Percentiles rank a stretch among this genome's conserved stretches.
These are phyloP conservation scores for Albula goreensis DNA, from an alignment of 2,113 vertebrate species.

Conservation along the genomic window DNA sequence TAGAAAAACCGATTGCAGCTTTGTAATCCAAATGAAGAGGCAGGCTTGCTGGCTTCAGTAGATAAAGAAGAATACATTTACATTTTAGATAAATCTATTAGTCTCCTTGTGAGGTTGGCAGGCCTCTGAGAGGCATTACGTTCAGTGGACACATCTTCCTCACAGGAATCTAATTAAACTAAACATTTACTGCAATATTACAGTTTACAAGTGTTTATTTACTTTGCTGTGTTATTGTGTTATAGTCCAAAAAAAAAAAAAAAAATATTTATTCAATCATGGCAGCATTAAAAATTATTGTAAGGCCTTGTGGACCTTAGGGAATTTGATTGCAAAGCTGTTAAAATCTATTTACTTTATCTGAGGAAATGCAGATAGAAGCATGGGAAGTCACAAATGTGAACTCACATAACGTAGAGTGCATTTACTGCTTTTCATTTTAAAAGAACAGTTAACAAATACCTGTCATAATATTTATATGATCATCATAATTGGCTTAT, in stretches of 20 bases:
- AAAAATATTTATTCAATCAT: too few species aligned
- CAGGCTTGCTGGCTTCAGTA: constrained; percentile 3
- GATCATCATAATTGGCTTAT: too few species aligned
- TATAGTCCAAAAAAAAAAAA: neutral
- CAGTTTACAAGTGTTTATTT: neutral
- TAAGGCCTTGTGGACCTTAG: too few species aligned
- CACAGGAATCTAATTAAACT: constrained; percentile 6
- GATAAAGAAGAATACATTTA: neutral
- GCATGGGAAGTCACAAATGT: too few species aligned
- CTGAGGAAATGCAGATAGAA: too few species aligned
- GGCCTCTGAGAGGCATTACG: neutral
- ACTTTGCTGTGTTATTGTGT: neutral
- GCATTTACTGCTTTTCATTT: too few species aligned
- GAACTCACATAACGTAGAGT: too few species aligned
- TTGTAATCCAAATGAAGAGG: neutral
- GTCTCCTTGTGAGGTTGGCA: neutral
- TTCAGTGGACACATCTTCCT: neutral
- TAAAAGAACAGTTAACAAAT: too few species aligned
- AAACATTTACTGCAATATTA: neutral
- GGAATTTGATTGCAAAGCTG: too few species aligned
- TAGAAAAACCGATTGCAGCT: neutral
- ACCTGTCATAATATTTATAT: too few species aligned
- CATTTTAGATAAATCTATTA: constrained; percentile 14
- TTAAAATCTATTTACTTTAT: too few species aligned
- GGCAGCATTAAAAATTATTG: too few species aligned